Evolutionary conservation across 2,888 invertebrate genomes (phyloP), one percentile per base, ranked within the genome.

Genomic region (Syrista parreyssii): DNA sequence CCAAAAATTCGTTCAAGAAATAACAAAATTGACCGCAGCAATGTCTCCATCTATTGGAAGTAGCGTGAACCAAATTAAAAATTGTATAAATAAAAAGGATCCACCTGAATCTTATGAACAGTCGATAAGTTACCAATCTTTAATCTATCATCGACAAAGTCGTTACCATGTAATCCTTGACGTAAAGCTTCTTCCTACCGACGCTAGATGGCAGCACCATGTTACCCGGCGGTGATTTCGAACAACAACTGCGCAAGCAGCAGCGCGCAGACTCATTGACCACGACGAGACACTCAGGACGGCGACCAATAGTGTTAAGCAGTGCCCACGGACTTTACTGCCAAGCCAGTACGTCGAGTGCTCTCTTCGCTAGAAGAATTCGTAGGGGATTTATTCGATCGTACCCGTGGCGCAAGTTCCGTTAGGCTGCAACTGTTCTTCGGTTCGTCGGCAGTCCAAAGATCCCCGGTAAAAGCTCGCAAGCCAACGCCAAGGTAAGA

Each of bases 241-340:
- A 55, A 55, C 1, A 2, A 71, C 12, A 75, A 84, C 85, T 86
- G 91, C 91, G 91, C 89, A 89, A 79, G 83, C 81, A 81, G 75
- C 78, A 82, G 80, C 85, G 91, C 91, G 90, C 90, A 89, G 82
- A 88, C 85, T 85, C 88, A 91, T 91, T 90, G 90, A 91, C 90
- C 88, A 89, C 81, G 71, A 75, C 69, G 55, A 81, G 80, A 69
- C 78, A 73, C 77, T 76, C 79, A 80, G 81, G 40, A 55, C 23
- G 40, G 23, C 23, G 40, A 55, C 88, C 87, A 88, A 86, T 88
- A 88, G 89, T 88, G 9, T 71, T 31, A 12, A 31, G 31, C 71
- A 31, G 71, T 71, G 71, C 31, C 71, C 71, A 32, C 33, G 31
- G 71, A 31, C 71, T 33, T 32, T 31, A 71, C 31, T 71, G 71